These are phyloP conservation scores for Chaetura pelagica DNA, from an alignment of 2,113 vertebrate genomes.

Conservation along the genomic window DNA sequence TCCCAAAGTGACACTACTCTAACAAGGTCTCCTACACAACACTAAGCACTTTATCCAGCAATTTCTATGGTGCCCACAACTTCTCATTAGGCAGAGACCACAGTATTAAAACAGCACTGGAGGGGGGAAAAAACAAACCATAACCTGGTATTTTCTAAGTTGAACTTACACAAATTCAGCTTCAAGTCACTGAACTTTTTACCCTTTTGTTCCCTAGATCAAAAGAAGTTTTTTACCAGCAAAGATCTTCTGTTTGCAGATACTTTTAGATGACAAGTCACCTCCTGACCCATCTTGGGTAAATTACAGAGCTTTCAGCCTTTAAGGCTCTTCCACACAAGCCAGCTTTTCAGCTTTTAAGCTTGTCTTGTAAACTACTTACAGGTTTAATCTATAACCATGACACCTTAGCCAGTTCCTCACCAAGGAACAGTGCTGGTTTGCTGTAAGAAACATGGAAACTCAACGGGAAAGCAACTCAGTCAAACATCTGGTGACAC, in stretches of 20 bases:
- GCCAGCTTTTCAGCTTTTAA: neutral
- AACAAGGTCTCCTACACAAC: neutral
- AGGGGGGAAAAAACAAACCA: neutral
- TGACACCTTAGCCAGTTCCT: neutral
- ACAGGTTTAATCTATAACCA: neutral
- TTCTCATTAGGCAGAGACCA: neutral
- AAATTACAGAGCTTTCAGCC: neutral
- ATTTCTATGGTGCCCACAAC: neutral
- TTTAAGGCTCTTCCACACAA: neutral
- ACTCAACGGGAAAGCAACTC: neutral
- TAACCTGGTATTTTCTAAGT: neutral
- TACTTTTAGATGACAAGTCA: neutral
- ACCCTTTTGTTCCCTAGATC: neutral
- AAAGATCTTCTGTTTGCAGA: neutral
- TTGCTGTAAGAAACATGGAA: neutral
- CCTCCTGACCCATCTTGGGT: neutral
- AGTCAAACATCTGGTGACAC: neutral
- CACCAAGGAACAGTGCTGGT: accelerated
- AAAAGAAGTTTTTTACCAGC: neutral
- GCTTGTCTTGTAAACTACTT: neutral
- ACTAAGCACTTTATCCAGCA: neutral
- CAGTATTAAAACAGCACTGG: neutral
- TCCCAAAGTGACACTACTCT: neutral
- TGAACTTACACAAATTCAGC: neutral
- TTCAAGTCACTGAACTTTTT: neutral